Evolutionary conservation across 2,888 invertebrate species (phyloP), one percentile per base, ranked within the genome.

Genomic region (Axea sp.): DNA sequence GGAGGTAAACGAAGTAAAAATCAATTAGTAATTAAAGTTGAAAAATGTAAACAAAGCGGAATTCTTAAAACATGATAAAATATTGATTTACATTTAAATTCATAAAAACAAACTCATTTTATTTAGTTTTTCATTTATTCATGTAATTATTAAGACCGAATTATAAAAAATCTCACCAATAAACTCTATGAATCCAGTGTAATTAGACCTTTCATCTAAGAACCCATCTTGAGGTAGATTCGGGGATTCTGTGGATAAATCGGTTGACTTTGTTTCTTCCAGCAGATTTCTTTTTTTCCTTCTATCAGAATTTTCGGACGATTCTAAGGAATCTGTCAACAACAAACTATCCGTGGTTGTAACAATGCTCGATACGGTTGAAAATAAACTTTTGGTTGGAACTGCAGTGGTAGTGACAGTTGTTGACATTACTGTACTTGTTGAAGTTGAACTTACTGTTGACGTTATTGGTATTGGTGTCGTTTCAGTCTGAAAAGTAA

Each of bases 171-270:
- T n/a, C 90, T 89, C 87, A 94, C 95, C 93, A 79, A 95, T 92
- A 6, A 96, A 90, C 89, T 96, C 95, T 24, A 96, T 90, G 83
- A 95, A 96, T 11, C 95, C 93, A 0, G 96, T 95, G 79, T 97
- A 97, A 84, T 95, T 95, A 6, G 94, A 92, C 49, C 90, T 91
- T 7, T 92, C 89, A 81, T 95, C 94, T 41, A 97, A 89, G 51
- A 89, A 90, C 0, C 96, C 95, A 86, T 96, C 96, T 67, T 89
- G 90, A 1, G 92, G 90, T 14, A 89, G 86, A 76, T 88, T 75
- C 3, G 64, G 49, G 11, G 55, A 55, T 80, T 85, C 88, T 75
- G 45, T 83, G 51, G 33, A 76, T 59, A 30, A 83, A 60, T 80
- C 84, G 4, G 84, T 84, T 51, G 84, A 84, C 0, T 84, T 83